A percentile compares a stretch with the other conserved stretches of the same genome.
These are phyloP conservation scores for Monopis laevigella DNA, from an alignment of 2,888 invertebrate species.

Conservation along the genomic window DNA sequence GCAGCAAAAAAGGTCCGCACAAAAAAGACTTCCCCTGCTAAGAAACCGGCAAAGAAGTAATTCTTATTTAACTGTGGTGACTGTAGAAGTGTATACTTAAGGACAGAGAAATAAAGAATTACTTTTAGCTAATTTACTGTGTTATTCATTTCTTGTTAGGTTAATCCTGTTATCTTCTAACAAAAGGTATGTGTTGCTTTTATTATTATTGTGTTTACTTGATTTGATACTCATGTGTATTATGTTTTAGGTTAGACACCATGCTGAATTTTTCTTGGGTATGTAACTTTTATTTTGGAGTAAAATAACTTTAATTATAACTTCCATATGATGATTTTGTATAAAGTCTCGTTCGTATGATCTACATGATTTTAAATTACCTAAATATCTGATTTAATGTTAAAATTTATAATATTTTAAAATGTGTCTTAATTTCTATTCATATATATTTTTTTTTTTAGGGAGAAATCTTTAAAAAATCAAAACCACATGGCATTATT, in stretches of 20 bases:
- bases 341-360: conserved; percentile 55
- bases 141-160: too few relatives aligned
- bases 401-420: neutral
- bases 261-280: too few relatives aligned
- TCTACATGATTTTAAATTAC: conserved; percentile 39
- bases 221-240: too few relatives aligned
- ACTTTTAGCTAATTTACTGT: conserved; percentile 46
- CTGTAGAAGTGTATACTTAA: conserved; percentile 37
- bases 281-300: too few relatives aligned
- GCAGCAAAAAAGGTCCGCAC: conserved; percentile 57
- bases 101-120: conserved; percentile 55
- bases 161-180: too few relatives aligned
- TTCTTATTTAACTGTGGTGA: conserved; percentile 40
- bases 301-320: too few relatives aligned
- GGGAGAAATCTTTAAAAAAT: neutral
- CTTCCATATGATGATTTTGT: conserved; percentile 44
- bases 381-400: too few relatives aligned
- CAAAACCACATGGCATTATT: neutral
- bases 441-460: conserved; percentile 1
- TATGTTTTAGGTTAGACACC: too few relatives aligned
- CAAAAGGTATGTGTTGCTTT: too few relatives aligned
- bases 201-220: too few relatives aligned
- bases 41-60: conserved; percentile 65
- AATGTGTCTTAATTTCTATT: conserved; percentile 5
- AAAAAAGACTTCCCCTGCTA: conserved; percentile 52